These are phyloP conservation scores for Psix sp. DNA, from an alignment of 1,140 invertebrate genomes.

Conservation along the genomic window DNA sequence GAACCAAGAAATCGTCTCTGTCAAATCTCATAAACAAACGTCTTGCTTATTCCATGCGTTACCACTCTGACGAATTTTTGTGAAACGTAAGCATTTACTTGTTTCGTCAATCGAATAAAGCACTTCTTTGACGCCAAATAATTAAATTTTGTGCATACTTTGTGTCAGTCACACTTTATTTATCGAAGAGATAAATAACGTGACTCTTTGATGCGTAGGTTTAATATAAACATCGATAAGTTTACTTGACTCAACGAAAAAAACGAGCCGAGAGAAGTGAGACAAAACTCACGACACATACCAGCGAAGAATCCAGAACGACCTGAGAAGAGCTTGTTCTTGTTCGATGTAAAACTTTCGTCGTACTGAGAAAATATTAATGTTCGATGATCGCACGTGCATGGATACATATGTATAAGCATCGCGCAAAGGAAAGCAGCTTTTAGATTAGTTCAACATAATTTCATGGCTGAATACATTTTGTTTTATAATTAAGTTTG, in stretches of 20 bases:
- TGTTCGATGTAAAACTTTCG: conserved; percentile 24
- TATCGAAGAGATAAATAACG: conserved; percentile 60
- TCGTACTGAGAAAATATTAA: conserved; percentile 28
- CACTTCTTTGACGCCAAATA: conserved; percentile 11
- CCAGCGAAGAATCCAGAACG: conserved; percentile 44
- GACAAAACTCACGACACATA: conserved; percentile 56
- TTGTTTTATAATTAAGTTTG: conserved; percentile 8
- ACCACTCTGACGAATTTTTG: conserved; percentile 3
- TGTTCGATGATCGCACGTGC: conserved; percentile 20
- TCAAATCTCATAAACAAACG: conserved; percentile 35
- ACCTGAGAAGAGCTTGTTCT: conserved; percentile 46
- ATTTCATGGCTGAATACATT: conserved; percentile 5
- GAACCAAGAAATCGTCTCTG: conserved; percentile 24
- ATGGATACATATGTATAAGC: conserved; percentile 39
- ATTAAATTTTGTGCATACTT: conserved; percentile 9
- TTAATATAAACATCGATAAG: conserved; percentile 67
- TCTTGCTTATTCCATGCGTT: too few species aligned
- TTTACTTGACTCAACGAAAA: conserved; percentile 14
- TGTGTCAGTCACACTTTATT: conserved; percentile 47
- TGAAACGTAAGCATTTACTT: conserved; percentile 22
- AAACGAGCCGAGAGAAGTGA: conserved; percentile 1
- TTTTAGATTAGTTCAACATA: conserved; percentile 10
- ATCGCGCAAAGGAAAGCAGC: conserved; percentile 4
- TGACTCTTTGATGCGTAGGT: conserved; percentile 54
- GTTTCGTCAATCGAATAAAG: conserved; percentile 15